Percentiles rank a stretch among this genome's conserved stretches.
Evolutionary conservation across 1,140 invertebrate genomes (phyloP).

Genomic region (Temnothorax curvispinosus): DNA sequence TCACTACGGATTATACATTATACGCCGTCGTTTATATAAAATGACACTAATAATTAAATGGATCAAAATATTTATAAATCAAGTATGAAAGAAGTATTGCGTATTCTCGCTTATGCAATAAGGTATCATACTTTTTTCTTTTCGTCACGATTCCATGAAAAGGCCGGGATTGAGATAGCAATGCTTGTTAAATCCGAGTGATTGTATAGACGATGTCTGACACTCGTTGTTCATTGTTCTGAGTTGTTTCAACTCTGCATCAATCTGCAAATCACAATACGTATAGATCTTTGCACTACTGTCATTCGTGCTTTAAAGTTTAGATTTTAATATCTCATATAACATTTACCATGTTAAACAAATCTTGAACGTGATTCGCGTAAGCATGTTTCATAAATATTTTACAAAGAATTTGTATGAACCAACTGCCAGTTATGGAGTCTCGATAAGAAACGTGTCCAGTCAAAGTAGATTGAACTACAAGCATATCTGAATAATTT

Average conservation of each 20-base stretch:
- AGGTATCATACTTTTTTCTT: neutral
- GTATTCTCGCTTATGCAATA: neutral
- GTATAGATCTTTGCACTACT: neutral
- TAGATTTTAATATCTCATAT: neutral
- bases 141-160: neutral
- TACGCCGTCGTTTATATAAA: neutral
- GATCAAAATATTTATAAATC: neutral
- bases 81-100: slow-evolving; percentile 12
- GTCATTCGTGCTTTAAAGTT: neutral
- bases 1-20: neutral
- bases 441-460: slow-evolving; percentile 90
- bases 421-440: slow-evolving; percentile 89
- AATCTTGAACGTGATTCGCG: slow-evolving; percentile 88
- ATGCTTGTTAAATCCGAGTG: slow-evolving; percentile 87
- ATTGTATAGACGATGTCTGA: slow-evolving; percentile 87
- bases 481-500: slow-evolving; percentile 88
- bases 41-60: neutral
- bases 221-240: slow-evolving; percentile 73
- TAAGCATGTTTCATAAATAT: slow-evolving; percentile 90
- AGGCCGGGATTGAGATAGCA: slow-evolving; percentile 88
- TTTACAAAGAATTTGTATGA: slow-evolving; percentile 91
- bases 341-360: slow-evolving; percentile 88
- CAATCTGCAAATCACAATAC: slow-evolving; percentile 73
- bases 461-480: slow-evolving; percentile 89
- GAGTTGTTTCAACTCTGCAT: slow-evolving; percentile 82